Evolutionary conservation across 1,140 invertebrate genomes (phyloP).

Genomic region (Drosophila kohkoa): DNA sequence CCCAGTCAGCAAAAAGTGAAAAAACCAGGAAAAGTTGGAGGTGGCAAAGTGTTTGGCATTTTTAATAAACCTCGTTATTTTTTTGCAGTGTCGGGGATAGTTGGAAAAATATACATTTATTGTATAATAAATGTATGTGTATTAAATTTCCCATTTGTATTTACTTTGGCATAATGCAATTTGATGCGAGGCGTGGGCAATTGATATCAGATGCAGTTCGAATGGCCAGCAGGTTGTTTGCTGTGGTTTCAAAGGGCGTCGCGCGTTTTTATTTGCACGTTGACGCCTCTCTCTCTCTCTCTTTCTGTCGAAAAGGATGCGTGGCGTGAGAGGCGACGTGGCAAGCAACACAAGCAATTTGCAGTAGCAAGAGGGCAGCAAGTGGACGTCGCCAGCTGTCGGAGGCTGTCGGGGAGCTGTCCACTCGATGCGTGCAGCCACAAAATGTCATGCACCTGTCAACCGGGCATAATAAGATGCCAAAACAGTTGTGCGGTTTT

Average conservation of each 20-base stretch:
- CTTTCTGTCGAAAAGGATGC: conserved; percentile 6
- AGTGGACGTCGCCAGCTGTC: conserved; percentile 38
- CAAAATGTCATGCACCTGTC: conserved; percentile 81
- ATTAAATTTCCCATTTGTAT: conserved; percentile 72
- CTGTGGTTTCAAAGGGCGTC: conserved; percentile 49
- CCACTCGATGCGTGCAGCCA: conserved; percentile 66
- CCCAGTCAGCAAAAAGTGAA: conserved; percentile 8
- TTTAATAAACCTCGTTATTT: conserved; percentile 38
- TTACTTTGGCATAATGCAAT: conserved; percentile 68
- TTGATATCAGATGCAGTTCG: conserved; percentile 53
- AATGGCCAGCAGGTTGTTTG: conserved; percentile 39
- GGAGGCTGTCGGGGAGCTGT: conserved; percentile 30
- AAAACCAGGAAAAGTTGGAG: neutral
- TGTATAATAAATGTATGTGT: conserved; percentile 46
- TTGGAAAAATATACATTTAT: conserved; percentile 37
- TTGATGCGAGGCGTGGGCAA: conserved; percentile 62
- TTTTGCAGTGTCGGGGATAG: neutral
- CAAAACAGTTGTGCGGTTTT: conserved; percentile 80
- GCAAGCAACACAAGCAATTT: conserved; percentile 9
- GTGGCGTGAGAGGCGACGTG: neutral
- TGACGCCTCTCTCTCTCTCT: conserved; percentile 48
- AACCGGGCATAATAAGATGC: conserved; percentile 80
- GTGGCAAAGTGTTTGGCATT: conserved; percentile 49
- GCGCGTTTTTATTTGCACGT: conserved; percentile 48
- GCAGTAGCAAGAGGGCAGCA: neutral